Evolutionary conservation across 2,888 invertebrate genomes (phyloP).

Genomic region (Rhopalosiphum nymphaeae): DNA sequence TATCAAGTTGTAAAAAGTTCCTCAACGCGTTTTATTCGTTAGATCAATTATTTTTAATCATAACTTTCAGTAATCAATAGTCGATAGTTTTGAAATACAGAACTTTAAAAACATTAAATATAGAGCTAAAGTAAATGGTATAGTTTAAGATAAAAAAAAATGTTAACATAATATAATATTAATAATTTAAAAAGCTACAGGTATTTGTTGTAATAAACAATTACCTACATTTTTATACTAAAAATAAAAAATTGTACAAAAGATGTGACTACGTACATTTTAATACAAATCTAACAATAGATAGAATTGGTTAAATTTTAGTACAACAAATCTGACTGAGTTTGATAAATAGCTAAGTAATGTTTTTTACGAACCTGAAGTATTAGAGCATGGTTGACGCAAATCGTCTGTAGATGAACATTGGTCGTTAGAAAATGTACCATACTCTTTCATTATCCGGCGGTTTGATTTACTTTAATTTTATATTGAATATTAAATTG

Average conservation of each 20-base stretch:
- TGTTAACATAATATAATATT: neutral
- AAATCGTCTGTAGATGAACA: neutral
- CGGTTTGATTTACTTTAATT: neutral
- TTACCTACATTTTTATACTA: neutral
- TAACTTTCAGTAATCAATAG: neutral
- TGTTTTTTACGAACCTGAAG: conserved; percentile 13
- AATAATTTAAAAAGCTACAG: neutral
- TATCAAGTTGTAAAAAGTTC: neutral
- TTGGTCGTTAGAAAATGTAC: conserved; percentile 1
- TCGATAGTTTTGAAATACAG: neutral
- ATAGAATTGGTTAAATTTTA: neutral
- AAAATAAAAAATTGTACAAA: neutral
- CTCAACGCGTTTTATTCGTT: neutral
- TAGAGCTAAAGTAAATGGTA: neutral
- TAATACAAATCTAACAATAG: neutral
- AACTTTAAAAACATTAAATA: neutral
- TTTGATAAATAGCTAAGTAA: neutral
- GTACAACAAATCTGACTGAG: neutral
- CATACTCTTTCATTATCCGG: conserved; percentile 21
- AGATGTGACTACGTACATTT: neutral
- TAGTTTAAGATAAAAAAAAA: neutral
- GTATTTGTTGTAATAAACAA: neutral
- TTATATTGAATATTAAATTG: neutral
- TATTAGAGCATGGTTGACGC: neutral
- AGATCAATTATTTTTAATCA: neutral